Evolutionary conservation across 92 coral and sea anemone species (phyloP).

Genomic region (Phymanthus crucifer): DNA sequence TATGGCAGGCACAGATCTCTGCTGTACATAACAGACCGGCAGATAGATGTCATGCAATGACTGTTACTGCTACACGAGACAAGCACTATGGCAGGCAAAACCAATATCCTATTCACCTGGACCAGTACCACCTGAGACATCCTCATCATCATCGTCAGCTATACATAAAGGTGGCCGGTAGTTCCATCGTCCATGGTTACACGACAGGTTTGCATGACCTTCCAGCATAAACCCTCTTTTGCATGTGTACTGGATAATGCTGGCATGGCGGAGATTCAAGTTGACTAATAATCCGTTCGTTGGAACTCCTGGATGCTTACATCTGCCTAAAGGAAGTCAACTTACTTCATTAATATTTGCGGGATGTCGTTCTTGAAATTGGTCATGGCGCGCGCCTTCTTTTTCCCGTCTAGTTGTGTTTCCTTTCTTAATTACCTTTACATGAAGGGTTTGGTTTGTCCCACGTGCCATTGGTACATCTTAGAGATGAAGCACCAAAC

Average conservation of each 20-base stretch:
- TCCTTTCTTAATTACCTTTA: conserved; percentile 39
- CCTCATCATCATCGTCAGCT: conserved; percentile 22
- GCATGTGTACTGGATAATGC: conserved; percentile 41
- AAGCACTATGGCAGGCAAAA: not conserved
- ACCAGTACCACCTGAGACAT: conserved; percentile 26
- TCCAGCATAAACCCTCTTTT: conserved; percentile 54
- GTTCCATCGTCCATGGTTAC: conserved; percentile 65
- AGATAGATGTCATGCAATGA: not conserved
- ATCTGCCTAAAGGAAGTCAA: conserved; percentile 34
- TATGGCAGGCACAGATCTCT: too few relatives aligned
- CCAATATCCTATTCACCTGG: not conserved
- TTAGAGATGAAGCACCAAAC: conserved; percentile 32
- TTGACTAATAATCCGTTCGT: conserved; percentile 13
- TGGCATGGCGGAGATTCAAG: conserved; percentile 24
- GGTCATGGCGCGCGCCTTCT: too few relatives aligned
- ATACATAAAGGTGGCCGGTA: conserved; percentile 48
- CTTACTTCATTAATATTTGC: not conserved
- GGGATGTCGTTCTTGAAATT: too few relatives aligned
- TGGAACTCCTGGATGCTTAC: conserved; percentile 48
- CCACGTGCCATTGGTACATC: conserved; percentile 58
- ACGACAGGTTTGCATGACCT: conserved; percentile 51
- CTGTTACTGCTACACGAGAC: not conserved
- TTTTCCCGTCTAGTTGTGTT: too few relatives aligned
- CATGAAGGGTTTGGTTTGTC: conserved; percentile 51
- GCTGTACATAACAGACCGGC: too few relatives aligned